A percentile compares a stretch with the other conserved stretches of the same genome.
phyloP scores from a whole-genome alignment of 53 echinoderm and acorn worm genomes.

The Glandiceps talaboti region DNA sequence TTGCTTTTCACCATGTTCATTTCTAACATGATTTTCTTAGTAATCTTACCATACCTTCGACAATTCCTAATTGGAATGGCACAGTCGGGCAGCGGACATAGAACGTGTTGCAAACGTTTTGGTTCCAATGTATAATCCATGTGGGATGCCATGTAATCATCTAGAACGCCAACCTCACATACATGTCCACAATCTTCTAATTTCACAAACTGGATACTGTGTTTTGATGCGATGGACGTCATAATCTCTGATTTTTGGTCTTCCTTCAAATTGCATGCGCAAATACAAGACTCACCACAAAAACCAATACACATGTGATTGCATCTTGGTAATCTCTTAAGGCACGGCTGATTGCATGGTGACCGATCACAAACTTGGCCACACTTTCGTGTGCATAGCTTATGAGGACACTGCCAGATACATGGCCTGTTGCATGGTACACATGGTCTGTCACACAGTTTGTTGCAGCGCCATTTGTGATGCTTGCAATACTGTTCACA shows the following conservation, averaged over 20 bases:
- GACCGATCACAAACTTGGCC: constrained; percentile 48
- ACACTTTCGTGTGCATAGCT: constrained; percentile 27
- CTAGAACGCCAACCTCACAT: constrained; percentile 42
- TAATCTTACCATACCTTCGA: constrained; percentile 46
- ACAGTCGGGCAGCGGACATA: constrained; percentile 41
- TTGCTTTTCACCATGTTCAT: constrained; percentile 49
- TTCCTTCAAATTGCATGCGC: not conserved
- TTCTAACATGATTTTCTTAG: constrained; percentile 44
- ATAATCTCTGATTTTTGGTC: constrained; percentile 25
- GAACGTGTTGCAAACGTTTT: not conserved
- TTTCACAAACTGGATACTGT: constrained; percentile 36
- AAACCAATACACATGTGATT: constrained; percentile 69
- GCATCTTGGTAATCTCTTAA: constrained; percentile 35
- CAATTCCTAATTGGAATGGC: constrained; percentile 69
- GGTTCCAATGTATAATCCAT: too few species aligned
- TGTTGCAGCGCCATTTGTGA: constrained; percentile 18
- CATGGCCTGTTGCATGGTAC: constrained; percentile 23
- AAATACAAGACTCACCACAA: constrained; percentile 76
- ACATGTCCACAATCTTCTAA: constrained; percentile 72
- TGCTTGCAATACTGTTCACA: constrained; percentile 15
- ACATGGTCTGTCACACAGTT: constrained; percentile 24
- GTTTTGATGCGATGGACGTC: constrained; percentile 53
- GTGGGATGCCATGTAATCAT: constrained; percentile 37
- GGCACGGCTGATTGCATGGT: constrained; percentile 54
- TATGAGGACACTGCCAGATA: constrained; percentile 13